Evolutionary conservation across 2,888 invertebrate species (phyloP), one percentile per base, ranked within the genome.

Genomic region (Machimus atricapillus): DNA sequence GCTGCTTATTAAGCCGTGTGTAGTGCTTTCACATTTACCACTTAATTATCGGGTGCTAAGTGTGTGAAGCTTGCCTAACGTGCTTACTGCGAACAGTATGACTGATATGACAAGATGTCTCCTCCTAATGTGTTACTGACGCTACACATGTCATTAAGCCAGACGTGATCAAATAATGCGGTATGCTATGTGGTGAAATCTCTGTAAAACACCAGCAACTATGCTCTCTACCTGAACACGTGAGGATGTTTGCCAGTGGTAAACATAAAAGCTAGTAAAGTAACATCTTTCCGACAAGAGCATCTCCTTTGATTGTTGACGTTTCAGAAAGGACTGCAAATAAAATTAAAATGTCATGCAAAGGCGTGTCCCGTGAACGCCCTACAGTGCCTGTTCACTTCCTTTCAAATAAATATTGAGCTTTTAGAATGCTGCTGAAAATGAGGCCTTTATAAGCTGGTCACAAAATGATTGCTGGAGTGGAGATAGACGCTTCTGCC

Each of bases 311-410:
- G 85, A 85, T 73, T 85, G 87, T 58, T 79, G 79, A 52, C 79
- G 79, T 79, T 79, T 46, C 79, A 79, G 79, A 79, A 79, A 87
- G 87, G 78, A 88, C 85, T 78, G 88, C 87, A 87, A 88, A 87
- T 87, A 87, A 88, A 87, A 88, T 88, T 88, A 88, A 87, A 88
- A 79, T 85, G 79, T 79, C 85, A 88, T 78, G 79, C 58, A 87
- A 87, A 82, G 87, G 77, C 83, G 86, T 82, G 83, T 79, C 85
- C 79, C 78, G 79, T 87, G 78, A 85, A 76, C 73, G 74, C 83
- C 77, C 77, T 78, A 82, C 86, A 77, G 34, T 85, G 85, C 79
- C 34, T 83, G 83, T 43, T 76, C 77, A 79, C 87, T 85, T 88
- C 86, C 87, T 88, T 88, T 88, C 82, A 78, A 77, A 88, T 86